A percentile compares a stretch with the other conserved stretches of the same genome.
Conservation (phyloP, 2,888 invertebrate species). For the Hydrotaea cyrtoneurina region DNA sequence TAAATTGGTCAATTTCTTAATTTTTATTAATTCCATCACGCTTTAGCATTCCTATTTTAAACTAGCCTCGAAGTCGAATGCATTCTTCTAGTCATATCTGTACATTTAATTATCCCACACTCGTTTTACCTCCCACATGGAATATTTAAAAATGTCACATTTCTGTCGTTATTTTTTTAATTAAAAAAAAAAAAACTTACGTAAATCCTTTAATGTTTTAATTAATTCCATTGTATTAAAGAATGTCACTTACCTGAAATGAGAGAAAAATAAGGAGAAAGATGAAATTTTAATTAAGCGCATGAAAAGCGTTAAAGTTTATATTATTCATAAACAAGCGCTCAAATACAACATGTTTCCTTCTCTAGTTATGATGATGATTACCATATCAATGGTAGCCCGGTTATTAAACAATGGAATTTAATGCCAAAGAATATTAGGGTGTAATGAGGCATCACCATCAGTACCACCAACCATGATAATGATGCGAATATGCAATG, state of each 20-base stretch:
- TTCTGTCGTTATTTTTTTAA: conserved; percentile 16
- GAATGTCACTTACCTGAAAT: conserved; percentile 30
- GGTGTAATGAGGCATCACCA: background rate
- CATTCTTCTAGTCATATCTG: background rate
- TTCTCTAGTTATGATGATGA: background rate
- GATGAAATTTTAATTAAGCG: conserved; percentile 28
- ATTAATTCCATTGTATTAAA: conserved; percentile 35
- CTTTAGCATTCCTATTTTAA: too few relatives aligned
- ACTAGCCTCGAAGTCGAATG: too few relatives aligned
- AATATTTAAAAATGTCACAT: conserved; percentile 16
- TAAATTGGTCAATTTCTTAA: too few relatives aligned
- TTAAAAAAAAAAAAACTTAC: conserved; percentile 38
- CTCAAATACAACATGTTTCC: background rate
- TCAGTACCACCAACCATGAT: background rate
- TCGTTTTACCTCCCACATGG: background rate
- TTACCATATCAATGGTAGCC: conserved; percentile 25
- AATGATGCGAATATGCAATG: background rate
- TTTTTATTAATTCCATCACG: too few relatives aligned
- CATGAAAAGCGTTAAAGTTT: conserved; percentile 1
- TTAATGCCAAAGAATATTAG: background rate
- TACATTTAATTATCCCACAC: background rate
- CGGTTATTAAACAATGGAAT: conserved; percentile 7
- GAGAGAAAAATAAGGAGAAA: background rate
- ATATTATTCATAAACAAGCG: conserved; percentile 14
- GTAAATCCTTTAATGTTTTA: conserved; percentile 34